Evolutionary conservation across 2,888 invertebrate genomes (phyloP), one percentile per base, ranked within the genome.

Genomic region (Xestobium rufovillosum): DNA sequence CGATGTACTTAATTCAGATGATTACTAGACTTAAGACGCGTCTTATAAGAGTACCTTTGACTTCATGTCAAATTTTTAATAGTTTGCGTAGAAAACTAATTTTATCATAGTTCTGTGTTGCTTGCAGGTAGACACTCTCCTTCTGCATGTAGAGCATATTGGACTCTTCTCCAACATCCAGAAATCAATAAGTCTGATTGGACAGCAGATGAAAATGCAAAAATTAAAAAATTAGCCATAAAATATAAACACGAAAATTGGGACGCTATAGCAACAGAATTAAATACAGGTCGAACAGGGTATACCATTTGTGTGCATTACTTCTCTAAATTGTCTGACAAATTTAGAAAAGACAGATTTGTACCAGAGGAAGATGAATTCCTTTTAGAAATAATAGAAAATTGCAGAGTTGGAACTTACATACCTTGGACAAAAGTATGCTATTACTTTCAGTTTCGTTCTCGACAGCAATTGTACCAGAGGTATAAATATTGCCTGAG

Each of bases 351-450:
- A 1, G 60, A 59, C 1, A 73, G 70, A 43, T 90, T 89, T 81
- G 70, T 75, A 0, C 55, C 62, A 8, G 71, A 74, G 29, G 90
- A 92, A 57, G 81, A 87, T 49, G 66, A 72, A 32, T 69, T 71
- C 31, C 65, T 92, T 2, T 55, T 70, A 19, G 67, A 72, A 36
- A 60, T 81, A 2, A 72, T 90, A 0, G 71, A 78, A n/a, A 66
- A 65, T 41, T 75, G 76, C 44, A 73, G 68, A 43, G 68, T 77
- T 36, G 83, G 80, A 11, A 67, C 75, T 39, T 73, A 72, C 29
- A 80, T 87, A 43, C 80, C 83, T 1, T 90, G 89, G 88, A 70
- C 74, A 2, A 75, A 75, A 55, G 76, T 87, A 4, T 69, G 74
- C 1, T 68, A 70, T 14, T 70, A 73, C 32, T 76, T 85, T 61